Conservation (phyloP, 2,888 invertebrate genomes). For the Caenorhabditis wallacei region DNA sequence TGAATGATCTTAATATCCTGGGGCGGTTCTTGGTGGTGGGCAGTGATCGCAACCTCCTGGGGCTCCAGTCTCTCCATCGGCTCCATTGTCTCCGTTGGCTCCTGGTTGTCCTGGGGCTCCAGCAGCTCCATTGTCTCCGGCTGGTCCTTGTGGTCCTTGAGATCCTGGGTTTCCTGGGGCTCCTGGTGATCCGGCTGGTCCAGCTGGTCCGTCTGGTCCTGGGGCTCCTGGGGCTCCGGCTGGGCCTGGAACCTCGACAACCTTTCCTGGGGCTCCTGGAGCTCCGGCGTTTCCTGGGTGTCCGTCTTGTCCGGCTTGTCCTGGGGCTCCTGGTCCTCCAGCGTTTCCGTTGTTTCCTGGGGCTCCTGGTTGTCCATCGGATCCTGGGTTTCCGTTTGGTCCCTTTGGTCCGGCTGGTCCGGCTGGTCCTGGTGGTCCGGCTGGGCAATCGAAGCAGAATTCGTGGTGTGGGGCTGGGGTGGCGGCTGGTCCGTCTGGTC, state of each 20-base stretch:
- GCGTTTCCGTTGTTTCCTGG: conserved; percentile 69
- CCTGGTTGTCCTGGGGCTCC: conserved; percentile 75
- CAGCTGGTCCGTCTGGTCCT: conserved; percentile 72
- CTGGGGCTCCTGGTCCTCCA: conserved; percentile 72
- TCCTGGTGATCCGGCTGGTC: conserved; percentile 70
- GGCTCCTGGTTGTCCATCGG: conserved; percentile 69
- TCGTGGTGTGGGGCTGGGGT: conserved; percentile 72
- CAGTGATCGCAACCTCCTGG: conserved; percentile 71
- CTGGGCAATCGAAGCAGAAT: conserved; percentile 75
- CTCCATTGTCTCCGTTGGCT: conserved; percentile 69
- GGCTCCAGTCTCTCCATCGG: conserved; percentile 75
- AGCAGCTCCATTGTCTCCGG: conserved; percentile 73
- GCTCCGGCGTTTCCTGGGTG: conserved; percentile 73
- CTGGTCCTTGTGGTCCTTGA: conserved; percentile 73
- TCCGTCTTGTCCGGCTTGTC: conserved; percentile 71
- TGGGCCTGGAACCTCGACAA: conserved; percentile 68
- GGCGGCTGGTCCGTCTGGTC: conserved; percentile 77
- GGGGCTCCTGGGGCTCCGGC: conserved; percentile 71
- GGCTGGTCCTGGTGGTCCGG: conserved; percentile 72
- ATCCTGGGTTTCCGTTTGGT: conserved; percentile 75
- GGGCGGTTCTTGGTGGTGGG: conserved; percentile 71
- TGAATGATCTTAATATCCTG: conserved; percentile 67
- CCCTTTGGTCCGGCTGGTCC: conserved; percentile 76
- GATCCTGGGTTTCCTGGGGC: conserved; percentile 69
- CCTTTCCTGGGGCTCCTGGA: conserved; percentile 74